Evolutionary conservation across 2,888 invertebrate genomes (phyloP).

Genomic region (Chydorus sphaericus): DNA sequence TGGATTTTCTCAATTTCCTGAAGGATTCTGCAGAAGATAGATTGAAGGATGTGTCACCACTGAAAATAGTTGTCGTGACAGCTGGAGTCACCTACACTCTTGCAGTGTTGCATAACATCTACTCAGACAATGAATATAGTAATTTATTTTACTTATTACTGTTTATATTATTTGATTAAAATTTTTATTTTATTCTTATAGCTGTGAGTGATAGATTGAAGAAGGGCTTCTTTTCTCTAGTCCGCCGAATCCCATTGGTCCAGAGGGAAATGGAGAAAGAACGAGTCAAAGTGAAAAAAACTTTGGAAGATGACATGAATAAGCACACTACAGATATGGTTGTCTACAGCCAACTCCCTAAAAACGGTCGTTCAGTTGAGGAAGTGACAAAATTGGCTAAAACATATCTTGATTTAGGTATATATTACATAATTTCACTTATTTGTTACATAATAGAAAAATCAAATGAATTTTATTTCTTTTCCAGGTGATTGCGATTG

Average conservation of each 20-base stretch:
- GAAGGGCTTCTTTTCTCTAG: constrained; percentile 51
- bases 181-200: not conserved
- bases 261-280: constrained; percentile 52
- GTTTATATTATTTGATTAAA: not conserved
- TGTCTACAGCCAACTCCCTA: constrained; percentile 50
- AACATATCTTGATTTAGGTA: constrained; percentile 50
- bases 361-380: constrained; percentile 42
- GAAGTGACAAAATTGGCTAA: constrained; percentile 52
- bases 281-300: constrained; percentile 43
- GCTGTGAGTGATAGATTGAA: constrained; percentile 47
- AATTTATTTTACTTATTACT: constrained; percentile 30
- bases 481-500: constrained; percentile 64
- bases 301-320: constrained; percentile 52
- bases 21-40: not conserved
- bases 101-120: constrained; percentile 57
- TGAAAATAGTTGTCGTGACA: constrained; percentile 65
- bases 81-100: constrained; percentile 52
- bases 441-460: constrained; percentile 3
- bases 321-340: constrained; percentile 45
- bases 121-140: constrained; percentile 52
- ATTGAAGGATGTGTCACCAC: constrained; percentile 35
- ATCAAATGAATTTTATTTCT: no score
- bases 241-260: constrained; percentile 58
- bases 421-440: no score
- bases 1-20: no score